Evolutionary conservation across 1,140 invertebrate genomes (phyloP).

Genomic region (Pteromalus puparum): DNA sequence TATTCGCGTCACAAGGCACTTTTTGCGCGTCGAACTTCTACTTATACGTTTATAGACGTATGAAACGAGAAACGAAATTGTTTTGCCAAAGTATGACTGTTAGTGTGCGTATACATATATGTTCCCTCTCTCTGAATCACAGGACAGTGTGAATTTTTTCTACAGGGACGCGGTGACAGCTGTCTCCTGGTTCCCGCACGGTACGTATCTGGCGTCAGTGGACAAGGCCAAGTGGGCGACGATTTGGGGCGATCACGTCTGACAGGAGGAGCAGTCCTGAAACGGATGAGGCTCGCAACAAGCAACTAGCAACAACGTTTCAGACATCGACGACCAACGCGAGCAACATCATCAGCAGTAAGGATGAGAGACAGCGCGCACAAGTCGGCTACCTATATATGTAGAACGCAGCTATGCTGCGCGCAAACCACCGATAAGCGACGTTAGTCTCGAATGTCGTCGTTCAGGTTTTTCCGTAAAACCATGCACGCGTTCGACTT

Average conservation of each 20-base stretch:
- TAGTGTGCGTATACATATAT: not conserved
- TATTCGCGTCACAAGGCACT: no score
- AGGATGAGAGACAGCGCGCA: not conserved
- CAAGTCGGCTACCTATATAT: not conserved
- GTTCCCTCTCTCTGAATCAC: slow-evolving; percentile 48
- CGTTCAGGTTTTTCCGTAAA: slow-evolving; percentile 16
- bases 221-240: slow-evolving; percentile 90
- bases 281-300: not conserved
- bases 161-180: slow-evolving; percentile 89
- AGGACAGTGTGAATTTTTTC: slow-evolving; percentile 64
- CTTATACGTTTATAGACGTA: no score
- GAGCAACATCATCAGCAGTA: not conserved
- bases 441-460: not conserved
- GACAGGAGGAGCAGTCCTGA: slow-evolving; percentile 55
- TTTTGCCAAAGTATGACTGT: no score
- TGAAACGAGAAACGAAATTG: no score
- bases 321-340: not conserved
- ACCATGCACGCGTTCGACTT: not conserved
- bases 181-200: slow-evolving; percentile 93
- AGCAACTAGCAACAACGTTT: not conserved
- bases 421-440: not conserved
- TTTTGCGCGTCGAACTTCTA: no score
- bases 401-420: not conserved
- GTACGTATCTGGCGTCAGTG: slow-evolving; percentile 89
- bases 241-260: slow-evolving; percentile 85